Conservation (phyloP, 2,888 invertebrate genomes). For the Pegoplata infirma region DNA sequence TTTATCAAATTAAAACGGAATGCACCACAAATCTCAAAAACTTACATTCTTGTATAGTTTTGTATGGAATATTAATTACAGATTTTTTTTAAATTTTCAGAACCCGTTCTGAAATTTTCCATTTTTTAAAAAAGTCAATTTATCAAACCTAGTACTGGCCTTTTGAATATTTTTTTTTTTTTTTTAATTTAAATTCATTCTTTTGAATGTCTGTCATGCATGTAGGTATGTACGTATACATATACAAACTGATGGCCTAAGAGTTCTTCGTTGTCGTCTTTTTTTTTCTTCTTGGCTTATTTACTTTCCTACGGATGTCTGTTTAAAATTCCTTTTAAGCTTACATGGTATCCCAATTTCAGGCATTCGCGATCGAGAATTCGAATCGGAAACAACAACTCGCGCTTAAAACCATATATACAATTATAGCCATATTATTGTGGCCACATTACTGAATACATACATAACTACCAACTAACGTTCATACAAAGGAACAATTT, state of each 20-base stretch:
- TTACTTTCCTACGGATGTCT: constrained; percentile 56
- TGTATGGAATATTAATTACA: too few species aligned
- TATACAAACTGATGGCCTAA: constrained; percentile 5
- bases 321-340: constrained; percentile 74
- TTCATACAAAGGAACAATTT: constrained; percentile 13
- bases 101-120: too few species aligned
- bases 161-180: too few species aligned
- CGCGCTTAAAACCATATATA: constrained; percentile 40
- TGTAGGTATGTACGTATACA: background rate
- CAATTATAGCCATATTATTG: background rate
- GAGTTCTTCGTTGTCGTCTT: constrained; percentile 43
- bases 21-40: too few species aligned
- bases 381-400: constrained; percentile 73
- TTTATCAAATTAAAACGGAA: too few species aligned
- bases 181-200: background rate
- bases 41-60: too few species aligned
- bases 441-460: background rate
- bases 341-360: constrained; percentile 71
- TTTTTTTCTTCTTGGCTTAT: constrained; percentile 48
- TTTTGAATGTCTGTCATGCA: background rate
- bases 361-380: constrained; percentile 75
- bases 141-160: too few species aligned
- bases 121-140: too few species aligned
- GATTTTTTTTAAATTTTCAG: too few species aligned
- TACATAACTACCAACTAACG: too few species aligned